phyloP scores from a whole-genome alignment of 2,113 vertebrate genomes.

The Promerops cafer region DNA sequence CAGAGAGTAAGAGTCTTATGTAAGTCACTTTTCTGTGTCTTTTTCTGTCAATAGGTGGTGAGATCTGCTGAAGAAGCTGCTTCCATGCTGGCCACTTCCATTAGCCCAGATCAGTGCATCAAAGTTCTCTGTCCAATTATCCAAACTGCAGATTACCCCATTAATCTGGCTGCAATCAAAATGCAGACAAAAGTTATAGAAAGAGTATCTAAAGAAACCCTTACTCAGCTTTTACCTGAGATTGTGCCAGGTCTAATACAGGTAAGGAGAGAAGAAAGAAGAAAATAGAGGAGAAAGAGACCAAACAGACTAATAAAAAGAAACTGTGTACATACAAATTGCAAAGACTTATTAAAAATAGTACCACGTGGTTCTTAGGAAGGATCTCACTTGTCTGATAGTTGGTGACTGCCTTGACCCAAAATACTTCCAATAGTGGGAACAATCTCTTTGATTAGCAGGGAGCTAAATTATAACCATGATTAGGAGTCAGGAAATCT shows the following conservation, averaged over 20 bases:
- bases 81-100: slow-evolving; percentile 87
- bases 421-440: background rate
- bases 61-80: slow-evolving; percentile 93
- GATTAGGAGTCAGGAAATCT: background rate
- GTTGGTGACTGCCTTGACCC: background rate
- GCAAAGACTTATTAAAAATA: background rate
- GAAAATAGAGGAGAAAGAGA: fast-evolving
- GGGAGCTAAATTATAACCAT: background rate
- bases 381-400: background rate
- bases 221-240: slow-evolving; percentile 86
- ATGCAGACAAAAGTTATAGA: slow-evolving; percentile 97
- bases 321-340: background rate
- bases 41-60: slow-evolving; percentile 78
- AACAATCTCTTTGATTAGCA: background rate
- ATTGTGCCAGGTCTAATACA: slow-evolving; percentile 92
- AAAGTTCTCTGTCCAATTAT: slow-evolving; percentile 97
- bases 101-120: slow-evolving; percentile 94
- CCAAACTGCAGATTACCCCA: slow-evolving; percentile 94
- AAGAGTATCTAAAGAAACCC: slow-evolving; percentile 84
- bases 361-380: background rate
- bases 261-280: slow-evolving; percentile 60
- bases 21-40: background rate
- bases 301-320: background rate
- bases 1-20: background rate
- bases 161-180: slow-evolving; percentile 96